Evolutionary conservation across 2,888 invertebrate species (phyloP).

Genomic region (Tupiocoris notatus): DNA sequence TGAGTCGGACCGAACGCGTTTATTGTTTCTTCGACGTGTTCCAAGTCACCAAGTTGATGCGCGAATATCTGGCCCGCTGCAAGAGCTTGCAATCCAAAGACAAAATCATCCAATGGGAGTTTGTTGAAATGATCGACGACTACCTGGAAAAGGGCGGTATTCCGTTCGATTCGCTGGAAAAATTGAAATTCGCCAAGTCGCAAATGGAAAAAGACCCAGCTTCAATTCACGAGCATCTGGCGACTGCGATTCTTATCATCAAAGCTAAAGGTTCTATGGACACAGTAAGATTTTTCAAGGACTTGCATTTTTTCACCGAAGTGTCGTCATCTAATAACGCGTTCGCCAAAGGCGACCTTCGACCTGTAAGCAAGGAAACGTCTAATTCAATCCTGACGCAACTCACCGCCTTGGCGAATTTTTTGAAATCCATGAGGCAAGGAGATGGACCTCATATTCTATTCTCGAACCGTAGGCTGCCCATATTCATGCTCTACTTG

Average conservation of each 20-base stretch:
- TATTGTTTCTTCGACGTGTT: conserved; percentile 14
- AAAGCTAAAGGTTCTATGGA: background rate
- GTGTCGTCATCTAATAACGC: background rate
- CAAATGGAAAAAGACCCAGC: background rate
- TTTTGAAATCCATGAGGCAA: background rate
- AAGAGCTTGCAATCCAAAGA: background rate
- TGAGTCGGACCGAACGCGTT: background rate
- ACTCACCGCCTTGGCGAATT: background rate
- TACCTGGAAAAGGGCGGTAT: background rate
- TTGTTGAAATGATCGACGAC: background rate
- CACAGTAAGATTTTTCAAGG: background rate
- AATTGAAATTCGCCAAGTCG: background rate
- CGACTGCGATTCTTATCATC: background rate
- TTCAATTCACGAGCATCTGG: background rate
- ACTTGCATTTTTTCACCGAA: background rate
- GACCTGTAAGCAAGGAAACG: background rate
- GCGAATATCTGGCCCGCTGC: background rate
- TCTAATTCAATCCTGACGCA: background rate
- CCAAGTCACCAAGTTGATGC: background rate
- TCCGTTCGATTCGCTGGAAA: background rate
- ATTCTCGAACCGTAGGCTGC: background rate
- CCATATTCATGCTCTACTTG: background rate
- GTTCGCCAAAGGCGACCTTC: background rate
- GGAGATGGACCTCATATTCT: background rate
- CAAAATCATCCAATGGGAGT: background rate